Percentiles rank a stretch among this genome's conserved stretches.
phyloP scores from a whole-genome alignment of 2,888 invertebrate genomes.

The Cheilosia impressa region DNA sequence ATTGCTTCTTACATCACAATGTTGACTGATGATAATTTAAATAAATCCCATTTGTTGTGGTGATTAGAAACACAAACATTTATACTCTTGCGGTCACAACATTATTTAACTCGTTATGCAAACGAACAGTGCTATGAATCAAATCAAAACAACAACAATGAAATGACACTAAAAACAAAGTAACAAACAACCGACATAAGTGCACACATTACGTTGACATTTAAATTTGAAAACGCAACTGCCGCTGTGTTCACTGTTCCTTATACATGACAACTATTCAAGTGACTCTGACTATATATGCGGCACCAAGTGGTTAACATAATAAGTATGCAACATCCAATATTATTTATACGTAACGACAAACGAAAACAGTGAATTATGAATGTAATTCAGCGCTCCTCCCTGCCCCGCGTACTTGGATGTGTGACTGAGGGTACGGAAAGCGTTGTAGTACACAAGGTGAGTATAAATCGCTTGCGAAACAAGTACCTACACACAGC shows the following conservation, averaged over 20 bases:
- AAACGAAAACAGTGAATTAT: slow-evolving; percentile 58
- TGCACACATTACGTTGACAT: background rate
- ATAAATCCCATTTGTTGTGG: background rate
- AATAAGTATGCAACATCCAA: background rate
- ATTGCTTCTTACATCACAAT: too few species aligned
- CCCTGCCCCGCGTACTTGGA: background rate
- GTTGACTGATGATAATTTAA: background rate
- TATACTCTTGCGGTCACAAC: background rate
- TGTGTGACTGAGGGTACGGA: background rate
- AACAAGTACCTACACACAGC: slow-evolving; percentile 15
- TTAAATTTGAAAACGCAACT: background rate
- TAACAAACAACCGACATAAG: background rate
- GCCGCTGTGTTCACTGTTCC: background rate
- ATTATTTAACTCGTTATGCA: background rate
- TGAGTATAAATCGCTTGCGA: background rate
- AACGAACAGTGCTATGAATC: background rate
- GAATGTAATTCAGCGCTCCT: slow-evolving; percentile 31
- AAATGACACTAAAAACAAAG: background rate
- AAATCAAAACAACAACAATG: background rate
- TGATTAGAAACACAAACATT: background rate
- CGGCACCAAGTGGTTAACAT: background rate
- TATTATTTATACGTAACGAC: slow-evolving; percentile 17
- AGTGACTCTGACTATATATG: background rate
- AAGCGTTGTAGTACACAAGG: background rate
- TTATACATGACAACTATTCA: background rate